phyloP scores from a whole-genome alignment of 2,888 invertebrate species.

The Dorcus parallelipipedus region DNA sequence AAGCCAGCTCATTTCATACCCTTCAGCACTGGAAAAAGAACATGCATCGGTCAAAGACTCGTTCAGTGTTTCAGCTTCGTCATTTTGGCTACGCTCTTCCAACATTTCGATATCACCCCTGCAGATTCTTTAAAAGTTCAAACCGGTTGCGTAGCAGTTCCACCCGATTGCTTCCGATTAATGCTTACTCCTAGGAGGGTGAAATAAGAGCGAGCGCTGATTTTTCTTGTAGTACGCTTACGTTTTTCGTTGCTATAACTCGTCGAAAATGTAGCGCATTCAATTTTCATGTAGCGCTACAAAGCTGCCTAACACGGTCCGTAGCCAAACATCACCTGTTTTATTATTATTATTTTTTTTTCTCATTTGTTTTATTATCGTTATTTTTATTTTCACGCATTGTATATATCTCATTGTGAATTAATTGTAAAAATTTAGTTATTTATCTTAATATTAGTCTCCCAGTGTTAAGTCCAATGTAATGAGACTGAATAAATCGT shows the following conservation, averaged over 20 bases:
- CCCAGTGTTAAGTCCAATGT: constrained; percentile 42
- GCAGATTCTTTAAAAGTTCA: constrained; percentile 57
- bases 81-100: constrained; percentile 68
- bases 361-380: constrained; percentile 33
- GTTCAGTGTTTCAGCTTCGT: constrained; percentile 75
- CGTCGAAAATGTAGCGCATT: neutral
- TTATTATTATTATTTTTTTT: constrained; percentile 13
- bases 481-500: constrained; percentile 48
- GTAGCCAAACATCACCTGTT: constrained; percentile 32
- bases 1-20: constrained; percentile 75
- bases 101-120: constrained; percentile 65
- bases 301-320: neutral
- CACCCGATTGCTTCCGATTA: constrained; percentile 67
- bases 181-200: constrained; percentile 54
- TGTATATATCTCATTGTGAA: constrained; percentile 41
- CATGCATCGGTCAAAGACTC: constrained; percentile 79
- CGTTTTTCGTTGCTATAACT: constrained; percentile 4
- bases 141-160: constrained; percentile 72
- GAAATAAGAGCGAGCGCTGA: neutral
- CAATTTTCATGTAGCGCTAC: neutral
- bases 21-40: constrained; percentile 82
- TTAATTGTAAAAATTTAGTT: constrained; percentile 43
- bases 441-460: constrained; percentile 38
- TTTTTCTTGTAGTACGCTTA: constrained; percentile 8
- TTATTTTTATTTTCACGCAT: constrained; percentile 26